Evolutionary conservation across 2,113 vertebrate genomes (phyloP).

Genomic region (Otocyon megalotis): DNA sequence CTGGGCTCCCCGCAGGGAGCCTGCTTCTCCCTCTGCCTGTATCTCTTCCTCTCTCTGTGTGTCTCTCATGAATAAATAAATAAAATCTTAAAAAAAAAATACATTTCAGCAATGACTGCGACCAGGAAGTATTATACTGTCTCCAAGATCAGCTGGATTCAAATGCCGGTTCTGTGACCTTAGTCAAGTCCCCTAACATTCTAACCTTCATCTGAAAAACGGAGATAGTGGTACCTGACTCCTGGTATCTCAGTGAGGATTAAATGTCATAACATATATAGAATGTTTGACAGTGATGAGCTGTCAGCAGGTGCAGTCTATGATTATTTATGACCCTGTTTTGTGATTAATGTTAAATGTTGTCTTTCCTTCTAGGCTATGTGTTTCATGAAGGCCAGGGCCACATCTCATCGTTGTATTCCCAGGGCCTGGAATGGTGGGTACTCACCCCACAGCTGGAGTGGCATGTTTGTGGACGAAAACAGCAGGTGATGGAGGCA

Average conservation of each 20-base stretch:
- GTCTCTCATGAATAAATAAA: too few species aligned
- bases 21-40: too few species aligned
- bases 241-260: not conserved
- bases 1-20: too few species aligned
- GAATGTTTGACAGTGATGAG: not conserved
- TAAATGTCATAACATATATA: not conserved
- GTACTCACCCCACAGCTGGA: not conserved
- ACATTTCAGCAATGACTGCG: not conserved
- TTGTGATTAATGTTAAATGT: not conserved
- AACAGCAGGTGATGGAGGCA: not conserved
- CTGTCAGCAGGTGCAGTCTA: not conserved
- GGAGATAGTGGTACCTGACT: not conserved
- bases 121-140: not conserved
- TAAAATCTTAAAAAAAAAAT: not conserved
- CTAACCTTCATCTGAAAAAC: conserved; percentile 22
- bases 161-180: not conserved
- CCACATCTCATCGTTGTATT: not conserved
- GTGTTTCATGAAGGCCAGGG: not conserved
- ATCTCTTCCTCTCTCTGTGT: too few species aligned
- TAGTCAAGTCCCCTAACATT: not conserved
- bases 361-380: not conserved
- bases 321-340: not conserved
- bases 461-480: not conserved
- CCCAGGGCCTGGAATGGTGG: too few species aligned
- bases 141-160: not conserved